Conservation (phyloP, 2,113 vertebrate genomes). For the Pterocles burchelli region DNA sequence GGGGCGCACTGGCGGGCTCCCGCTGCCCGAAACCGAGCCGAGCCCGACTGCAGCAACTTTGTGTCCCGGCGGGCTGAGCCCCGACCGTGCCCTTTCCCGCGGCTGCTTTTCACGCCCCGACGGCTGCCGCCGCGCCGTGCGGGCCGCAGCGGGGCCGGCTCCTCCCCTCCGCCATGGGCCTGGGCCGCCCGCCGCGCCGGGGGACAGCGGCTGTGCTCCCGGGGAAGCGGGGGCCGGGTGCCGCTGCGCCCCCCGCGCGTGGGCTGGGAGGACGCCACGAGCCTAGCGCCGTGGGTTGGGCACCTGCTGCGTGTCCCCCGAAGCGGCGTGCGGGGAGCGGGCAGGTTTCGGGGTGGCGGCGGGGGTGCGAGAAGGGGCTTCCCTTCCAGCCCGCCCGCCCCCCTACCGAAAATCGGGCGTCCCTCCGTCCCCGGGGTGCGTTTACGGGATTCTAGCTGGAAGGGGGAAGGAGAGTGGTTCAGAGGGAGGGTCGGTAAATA, state of each 20-base stretch:
- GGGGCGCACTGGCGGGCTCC: background rate
- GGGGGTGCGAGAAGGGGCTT: no score
- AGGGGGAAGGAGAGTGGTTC: background rate
- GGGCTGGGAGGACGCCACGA: background rate
- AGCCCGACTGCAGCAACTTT: background rate
- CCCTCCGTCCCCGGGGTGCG: background rate
- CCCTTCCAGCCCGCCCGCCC: no score
- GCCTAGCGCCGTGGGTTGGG: background rate
- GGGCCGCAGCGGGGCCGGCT: background rate
- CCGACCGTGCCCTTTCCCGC: background rate
- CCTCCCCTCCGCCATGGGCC: background rate
- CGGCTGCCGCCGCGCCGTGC: background rate
- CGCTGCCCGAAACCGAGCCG: background rate
- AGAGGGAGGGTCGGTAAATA: fast-evolving
- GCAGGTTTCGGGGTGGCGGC: background rate
- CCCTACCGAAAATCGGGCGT: fast-evolving
- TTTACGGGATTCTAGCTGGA: background rate
- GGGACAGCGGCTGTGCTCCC: no score
- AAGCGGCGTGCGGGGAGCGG: background rate
- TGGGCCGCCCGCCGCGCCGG: background rate
- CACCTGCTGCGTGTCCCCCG: background rate
- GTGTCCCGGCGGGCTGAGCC: background rate
- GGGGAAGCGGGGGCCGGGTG: background rate
- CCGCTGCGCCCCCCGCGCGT: background rate
- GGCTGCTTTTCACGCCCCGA: background rate